phyloP scores from a whole-genome alignment of 2,888 invertebrate species.

The Lomographa bimaculata region DNA sequence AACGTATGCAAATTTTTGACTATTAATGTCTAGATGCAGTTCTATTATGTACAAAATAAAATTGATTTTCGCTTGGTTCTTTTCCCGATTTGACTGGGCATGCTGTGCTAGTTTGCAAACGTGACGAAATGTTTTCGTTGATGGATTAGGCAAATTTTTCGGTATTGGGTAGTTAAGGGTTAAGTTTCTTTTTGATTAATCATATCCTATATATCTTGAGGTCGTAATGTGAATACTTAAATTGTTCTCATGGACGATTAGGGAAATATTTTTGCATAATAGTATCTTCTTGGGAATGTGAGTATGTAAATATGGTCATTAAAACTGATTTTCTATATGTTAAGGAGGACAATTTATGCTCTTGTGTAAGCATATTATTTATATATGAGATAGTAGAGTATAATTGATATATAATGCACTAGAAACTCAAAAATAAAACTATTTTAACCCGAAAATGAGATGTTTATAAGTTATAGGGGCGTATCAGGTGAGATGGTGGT shows the following conservation, averaged over 20 bases:
- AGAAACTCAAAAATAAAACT: too few species aligned
- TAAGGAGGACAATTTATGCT: too few species aligned
- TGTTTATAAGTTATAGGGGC: too few species aligned
- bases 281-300: constrained; percentile 39
- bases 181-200: constrained; percentile 56
- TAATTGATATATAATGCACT: too few species aligned
- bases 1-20: constrained; percentile 60
- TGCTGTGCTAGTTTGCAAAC: background rate
- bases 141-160: constrained; percentile 65
- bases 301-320: too few species aligned
- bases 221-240: constrained; percentile 37
- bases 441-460: too few species aligned
- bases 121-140: constrained; percentile 36
- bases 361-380: too few species aligned
- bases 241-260: constrained; percentile 39
- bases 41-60: constrained; percentile 19
- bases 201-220: constrained; percentile 54
- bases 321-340: too few species aligned
- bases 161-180: constrained; percentile 33
- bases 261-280: constrained; percentile 49
- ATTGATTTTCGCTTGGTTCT: constrained; percentile 21
- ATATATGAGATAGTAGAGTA: too few species aligned
- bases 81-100: background rate
- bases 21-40: constrained; percentile 21
- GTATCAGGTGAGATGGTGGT: too few species aligned